Evolutionary conservation across 2,888 invertebrate species (phyloP).

Genomic region (Chaetogeoica ovagalla): DNA sequence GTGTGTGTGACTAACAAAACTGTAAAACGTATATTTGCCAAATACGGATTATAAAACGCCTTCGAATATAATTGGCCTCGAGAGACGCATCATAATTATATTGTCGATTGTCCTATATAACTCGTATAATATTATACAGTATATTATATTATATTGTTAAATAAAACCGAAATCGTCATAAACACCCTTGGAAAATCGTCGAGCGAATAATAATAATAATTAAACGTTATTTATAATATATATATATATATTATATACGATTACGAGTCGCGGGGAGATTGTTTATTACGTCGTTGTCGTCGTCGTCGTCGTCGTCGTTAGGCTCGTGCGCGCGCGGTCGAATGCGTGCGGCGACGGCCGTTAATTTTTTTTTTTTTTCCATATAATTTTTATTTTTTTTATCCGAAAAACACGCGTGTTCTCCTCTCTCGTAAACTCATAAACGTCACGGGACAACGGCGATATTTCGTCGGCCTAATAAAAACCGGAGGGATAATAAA

Average conservation of each 20-base stretch:
- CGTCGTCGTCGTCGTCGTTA: no score
- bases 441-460: conserved; percentile 38
- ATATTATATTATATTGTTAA: no score
- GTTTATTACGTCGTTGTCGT: conserved; percentile 37
- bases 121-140: no score
- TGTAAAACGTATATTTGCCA: neutral
- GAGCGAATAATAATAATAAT: conserved; percentile 35
- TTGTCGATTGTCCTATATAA: neutral
- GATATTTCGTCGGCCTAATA: conserved; percentile 51
- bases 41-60: conserved; percentile 28
- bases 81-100: conserved; percentile 38
- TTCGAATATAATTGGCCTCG: conserved; percentile 42
- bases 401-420: conserved; percentile 47
- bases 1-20: neutral
- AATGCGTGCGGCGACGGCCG: conserved; percentile 9
- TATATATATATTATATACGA: neutral
- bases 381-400: conserved; percentile 27
- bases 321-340: conserved; percentile 12
- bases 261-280: neutral
- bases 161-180: conserved; percentile 44
- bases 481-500: conserved; percentile 50
- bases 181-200: conserved; percentile 22
- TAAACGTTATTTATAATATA: conserved; percentile 37
- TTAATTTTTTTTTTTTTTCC: conserved; percentile 43
- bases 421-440: conserved; percentile 52